Percentiles rank a stretch among this genome's conserved stretches.
phyloP scores from a whole-genome alignment of 2,888 invertebrate genomes.

The Tridacna crocea region DNA sequence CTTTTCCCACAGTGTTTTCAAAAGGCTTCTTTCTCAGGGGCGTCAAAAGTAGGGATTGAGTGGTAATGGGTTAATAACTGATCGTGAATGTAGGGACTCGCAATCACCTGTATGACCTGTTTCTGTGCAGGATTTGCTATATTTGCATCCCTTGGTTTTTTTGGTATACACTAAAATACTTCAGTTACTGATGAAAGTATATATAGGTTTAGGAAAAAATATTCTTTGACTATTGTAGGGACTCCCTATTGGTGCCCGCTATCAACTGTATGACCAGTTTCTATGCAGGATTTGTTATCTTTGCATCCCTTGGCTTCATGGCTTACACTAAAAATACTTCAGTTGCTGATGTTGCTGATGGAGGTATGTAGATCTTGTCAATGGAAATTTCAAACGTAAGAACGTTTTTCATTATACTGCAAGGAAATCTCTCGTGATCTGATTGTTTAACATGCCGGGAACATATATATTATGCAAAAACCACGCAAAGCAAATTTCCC shows the following conservation, averaged over 20 bases:
- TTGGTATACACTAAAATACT: conserved; percentile 72
- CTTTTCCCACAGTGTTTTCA: too few relatives aligned
- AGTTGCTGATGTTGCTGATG: conserved; percentile 67
- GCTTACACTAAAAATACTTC: conserved; percentile 68
- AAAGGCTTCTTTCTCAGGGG: too few relatives aligned
- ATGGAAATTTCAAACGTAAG: too few relatives aligned
- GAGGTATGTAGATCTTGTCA: conserved; percentile 56
- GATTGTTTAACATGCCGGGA: too few relatives aligned
- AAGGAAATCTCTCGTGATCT: too few relatives aligned
- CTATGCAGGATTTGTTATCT: conserved; percentile 78
- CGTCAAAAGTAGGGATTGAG: too few relatives aligned
- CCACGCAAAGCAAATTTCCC: too few relatives aligned
- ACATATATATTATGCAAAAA: too few relatives aligned
- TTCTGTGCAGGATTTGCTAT: conserved; percentile 78
- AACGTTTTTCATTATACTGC: too few relatives aligned
- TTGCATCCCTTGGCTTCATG: conserved; percentile 74
- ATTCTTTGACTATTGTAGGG: too few relatives aligned
- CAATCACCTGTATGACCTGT: conserved; percentile 76
- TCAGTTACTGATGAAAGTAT: conserved; percentile 65
- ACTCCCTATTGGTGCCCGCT: conserved; percentile 71
- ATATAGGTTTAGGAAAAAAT: too few relatives aligned
- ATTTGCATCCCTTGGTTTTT: conserved; percentile 72
- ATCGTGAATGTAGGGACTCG: conserved; percentile 70
- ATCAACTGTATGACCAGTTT: conserved; percentile 78
- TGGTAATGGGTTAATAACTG: too few relatives aligned